These are phyloP conservation scores for Luperina nickerlii DNA, from an alignment of 2,888 invertebrate genomes.

Conservation along the genomic window DNA sequence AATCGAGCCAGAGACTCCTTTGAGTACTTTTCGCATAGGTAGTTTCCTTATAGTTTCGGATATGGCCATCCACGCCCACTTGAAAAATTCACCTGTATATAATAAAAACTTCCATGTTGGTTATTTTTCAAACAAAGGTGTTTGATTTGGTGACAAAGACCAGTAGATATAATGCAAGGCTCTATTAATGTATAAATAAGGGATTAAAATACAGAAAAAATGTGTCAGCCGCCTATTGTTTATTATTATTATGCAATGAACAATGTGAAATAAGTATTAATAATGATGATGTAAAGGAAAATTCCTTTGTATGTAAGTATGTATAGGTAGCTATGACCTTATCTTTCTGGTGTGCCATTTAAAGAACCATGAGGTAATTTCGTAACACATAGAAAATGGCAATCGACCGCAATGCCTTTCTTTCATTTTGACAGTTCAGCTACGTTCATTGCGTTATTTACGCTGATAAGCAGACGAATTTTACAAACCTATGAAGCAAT, in stretches of 20 bases:
- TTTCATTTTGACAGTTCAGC: background rate
- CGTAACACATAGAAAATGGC: background rate
- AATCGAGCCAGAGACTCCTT: too few relatives aligned
- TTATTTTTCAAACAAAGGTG: background rate
- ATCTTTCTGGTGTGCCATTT: background rate
- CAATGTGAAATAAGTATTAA: conserved; percentile 11
- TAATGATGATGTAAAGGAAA: background rate
- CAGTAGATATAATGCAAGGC: background rate
- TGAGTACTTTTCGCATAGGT: too few relatives aligned
- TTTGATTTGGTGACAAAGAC: conserved; percentile 1
- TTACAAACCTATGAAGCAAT: background rate
- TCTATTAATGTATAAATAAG: conserved; percentile 3
- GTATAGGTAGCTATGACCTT: background rate
- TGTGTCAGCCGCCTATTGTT: conserved; percentile 36
- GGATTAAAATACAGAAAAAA: conserved; percentile 29
- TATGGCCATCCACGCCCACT: too few relatives aligned
- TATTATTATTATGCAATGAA: conserved; percentile 24
- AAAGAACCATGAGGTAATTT: background rate
- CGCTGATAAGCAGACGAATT: too few relatives aligned
- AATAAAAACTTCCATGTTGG: background rate
- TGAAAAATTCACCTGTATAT: background rate
- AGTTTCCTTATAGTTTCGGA: too few relatives aligned
- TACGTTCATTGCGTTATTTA: background rate
- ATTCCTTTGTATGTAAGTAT: too few relatives aligned
- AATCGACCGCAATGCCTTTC: background rate